These are phyloP conservation scores for Pangasius larnaudii DNA, from an alignment of 2,797 vertebrate species.

Conservation along the genomic window DNA sequence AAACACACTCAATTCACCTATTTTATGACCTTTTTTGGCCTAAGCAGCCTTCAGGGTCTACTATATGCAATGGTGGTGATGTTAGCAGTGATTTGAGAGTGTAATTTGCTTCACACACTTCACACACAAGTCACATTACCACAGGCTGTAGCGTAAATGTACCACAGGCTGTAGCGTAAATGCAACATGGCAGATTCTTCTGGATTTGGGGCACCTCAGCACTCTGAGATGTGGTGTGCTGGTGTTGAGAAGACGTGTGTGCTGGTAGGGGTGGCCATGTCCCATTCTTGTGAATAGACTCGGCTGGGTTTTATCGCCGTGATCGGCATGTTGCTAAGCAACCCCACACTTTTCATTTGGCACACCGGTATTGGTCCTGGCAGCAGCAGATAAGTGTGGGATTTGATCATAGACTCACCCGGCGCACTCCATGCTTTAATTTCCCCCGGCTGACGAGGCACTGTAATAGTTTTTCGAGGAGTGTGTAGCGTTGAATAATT, in stretches of 20 bases:
- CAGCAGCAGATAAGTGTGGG: slow-evolving; percentile 56
- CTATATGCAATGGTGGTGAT: neutral
- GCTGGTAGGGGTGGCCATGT: slow-evolving; percentile 17
- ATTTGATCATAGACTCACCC: slow-evolving; percentile 58
- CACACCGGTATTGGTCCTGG: slow-evolving; percentile 51
- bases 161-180: neutral
- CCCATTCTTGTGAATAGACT: slow-evolving; percentile 47
- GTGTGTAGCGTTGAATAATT: slow-evolving; percentile 49
- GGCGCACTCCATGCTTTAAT: slow-evolving; percentile 50
- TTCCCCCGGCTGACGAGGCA: slow-evolving; percentile 38
- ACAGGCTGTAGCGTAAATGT: slow-evolving; percentile 3
- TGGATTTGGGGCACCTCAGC: slow-evolving; percentile 4
- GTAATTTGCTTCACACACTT: slow-evolving; percentile 15
- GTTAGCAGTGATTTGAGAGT: neutral
- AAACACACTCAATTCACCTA: neutral
- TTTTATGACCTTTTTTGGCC: neutral
- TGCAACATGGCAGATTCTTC: slow-evolving; percentile 29
- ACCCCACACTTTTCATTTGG: slow-evolving; percentile 61
- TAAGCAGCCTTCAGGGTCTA: neutral
- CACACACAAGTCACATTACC: slow-evolving; percentile 2
- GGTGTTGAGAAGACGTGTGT: slow-evolving; percentile 15
- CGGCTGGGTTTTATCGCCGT: slow-evolving; percentile 50
- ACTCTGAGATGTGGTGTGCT: slow-evolving; percentile 10
- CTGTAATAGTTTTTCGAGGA: slow-evolving; percentile 50
- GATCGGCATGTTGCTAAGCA: slow-evolving; percentile 62